Conservation (phyloP, 2,888 invertebrate species). For the Autographa gamma region DNA sequence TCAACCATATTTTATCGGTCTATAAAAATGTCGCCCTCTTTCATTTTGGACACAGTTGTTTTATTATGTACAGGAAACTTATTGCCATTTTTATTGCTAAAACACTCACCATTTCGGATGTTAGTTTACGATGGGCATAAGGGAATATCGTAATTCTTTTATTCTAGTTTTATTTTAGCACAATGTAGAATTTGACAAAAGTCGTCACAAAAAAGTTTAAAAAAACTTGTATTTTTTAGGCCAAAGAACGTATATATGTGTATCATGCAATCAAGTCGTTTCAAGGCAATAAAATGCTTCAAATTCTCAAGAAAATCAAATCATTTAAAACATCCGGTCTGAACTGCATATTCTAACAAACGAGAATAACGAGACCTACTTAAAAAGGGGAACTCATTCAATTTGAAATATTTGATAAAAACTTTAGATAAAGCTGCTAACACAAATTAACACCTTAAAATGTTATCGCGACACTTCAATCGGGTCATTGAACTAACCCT, state of each 20-base stretch:
- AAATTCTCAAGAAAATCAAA: background rate
- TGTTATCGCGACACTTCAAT: conserved; percentile 60
- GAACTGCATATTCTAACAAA: conserved; percentile 10
- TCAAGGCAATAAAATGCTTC: background rate
- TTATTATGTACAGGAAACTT: conserved; percentile 73
- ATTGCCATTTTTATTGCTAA: conserved; percentile 78
- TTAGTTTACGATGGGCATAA: conserved; percentile 51
- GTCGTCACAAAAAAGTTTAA: too few relatives aligned
- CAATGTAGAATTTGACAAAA: background rate
- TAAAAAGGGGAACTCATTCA: conserved; percentile 21
- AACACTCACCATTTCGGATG: conserved; percentile 68
- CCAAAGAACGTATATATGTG: background rate
- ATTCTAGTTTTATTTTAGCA: background rate
- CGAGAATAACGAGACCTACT: conserved; percentile 16
- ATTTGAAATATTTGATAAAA: conserved; percentile 40
- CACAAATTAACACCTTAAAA: conserved; percentile 69
- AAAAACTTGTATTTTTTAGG: background rate
- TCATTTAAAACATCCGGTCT: background rate
- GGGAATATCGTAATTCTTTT: conserved; percentile 3
- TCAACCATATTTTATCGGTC: conserved; percentile 74
- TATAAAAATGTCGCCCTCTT: conserved; percentile 79
- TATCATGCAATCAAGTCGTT: background rate
- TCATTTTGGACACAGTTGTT: conserved; percentile 74
- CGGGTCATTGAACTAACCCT: conserved; percentile 68
- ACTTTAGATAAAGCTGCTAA: conserved; percentile 43